Percentiles rank a stretch among this genome's conserved stretches.
Conservation (phyloP, 2,113 vertebrate genomes). For the Sapayoa aenigma region DNA sequence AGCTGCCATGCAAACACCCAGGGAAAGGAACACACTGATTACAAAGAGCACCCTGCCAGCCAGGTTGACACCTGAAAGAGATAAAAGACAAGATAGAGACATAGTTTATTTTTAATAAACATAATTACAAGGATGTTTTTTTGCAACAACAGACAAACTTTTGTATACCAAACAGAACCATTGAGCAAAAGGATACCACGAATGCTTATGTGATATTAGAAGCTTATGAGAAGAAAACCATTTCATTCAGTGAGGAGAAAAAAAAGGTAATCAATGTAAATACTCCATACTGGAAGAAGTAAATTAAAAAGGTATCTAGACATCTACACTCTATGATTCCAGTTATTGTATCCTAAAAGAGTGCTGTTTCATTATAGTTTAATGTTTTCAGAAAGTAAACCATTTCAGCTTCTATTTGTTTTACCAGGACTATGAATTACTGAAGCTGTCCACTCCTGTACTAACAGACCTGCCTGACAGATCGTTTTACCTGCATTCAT, state of each 20-base stretch:
- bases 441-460: background rate
- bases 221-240: background rate
- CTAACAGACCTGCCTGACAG: background rate
- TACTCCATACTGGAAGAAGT: background rate
- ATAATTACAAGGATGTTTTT: background rate
- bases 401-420: background rate
- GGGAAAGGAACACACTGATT: conserved; percentile 85
- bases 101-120: background rate
- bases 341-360: background rate
- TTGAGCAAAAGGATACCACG: background rate
- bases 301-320: background rate
- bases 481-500: conserved; percentile 87
- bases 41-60: conserved; percentile 89
- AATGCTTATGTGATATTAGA: background rate
- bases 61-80: conserved; percentile 84
- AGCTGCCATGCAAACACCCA: conserved; percentile 86
- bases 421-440: background rate
- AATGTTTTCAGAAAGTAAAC: background rate
- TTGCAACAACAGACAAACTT: background rate
- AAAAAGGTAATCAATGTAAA: background rate
- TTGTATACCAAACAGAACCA: background rate
- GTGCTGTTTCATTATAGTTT: background rate
- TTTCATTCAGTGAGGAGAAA: background rate
- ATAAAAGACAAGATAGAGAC: background rate
- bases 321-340: background rate